Base-by-base conservation (phyloP, 2,797 vertebrate species). In the Merluccius polli region DNA sequence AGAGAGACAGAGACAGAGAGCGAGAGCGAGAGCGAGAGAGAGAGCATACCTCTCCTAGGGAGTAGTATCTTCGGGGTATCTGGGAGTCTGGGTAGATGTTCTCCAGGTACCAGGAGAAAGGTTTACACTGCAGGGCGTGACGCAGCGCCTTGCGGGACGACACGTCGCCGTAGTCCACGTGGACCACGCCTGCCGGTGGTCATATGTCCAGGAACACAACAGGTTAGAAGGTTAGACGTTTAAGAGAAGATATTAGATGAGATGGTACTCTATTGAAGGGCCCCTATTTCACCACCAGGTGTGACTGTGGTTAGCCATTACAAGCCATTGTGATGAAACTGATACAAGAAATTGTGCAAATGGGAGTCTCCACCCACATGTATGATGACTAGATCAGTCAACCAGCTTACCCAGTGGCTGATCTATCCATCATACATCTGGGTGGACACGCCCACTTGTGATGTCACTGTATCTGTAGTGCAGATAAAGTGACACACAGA, bases 51-150 rank as follows among this genome's bases (percentile, higher is more conserved):
- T 99, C 97, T 88, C 98, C 98, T 77, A 99, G 96, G n/a, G 98
- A 99, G 87, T 94, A 98, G 89, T 99, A 99, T 91, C 96, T 95
- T 83, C 97, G 94, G 0, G 98, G 98, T 81, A 99, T 99, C 95
- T 99, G 98, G 21, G 98, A 98, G 89, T 99, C 97, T 0, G 98
- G 97, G 82, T 99, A 99, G 86, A 99, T 92, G 87, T 96, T 96
- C 89, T 99, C 98, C 78, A 99, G 93, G 92, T 99, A 99, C 98
- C 98, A 99, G 3, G 98, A 97, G 88, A 99, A 99, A 0, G 96
- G 96, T 83, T 95, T 96, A 89, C 98, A 99, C 82, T 94, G 93
- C 84, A 99, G 91, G 71, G 93, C 93, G 78, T 96, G 95, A 35
- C 96, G 92, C 8, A 99, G 92, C 9, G 94, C 92, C 85, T 95